These are phyloP conservation scores for Aplodontia rufa DNA, from an alignment of 2,113 vertebrate genomes.

Conservation along the genomic window DNA sequence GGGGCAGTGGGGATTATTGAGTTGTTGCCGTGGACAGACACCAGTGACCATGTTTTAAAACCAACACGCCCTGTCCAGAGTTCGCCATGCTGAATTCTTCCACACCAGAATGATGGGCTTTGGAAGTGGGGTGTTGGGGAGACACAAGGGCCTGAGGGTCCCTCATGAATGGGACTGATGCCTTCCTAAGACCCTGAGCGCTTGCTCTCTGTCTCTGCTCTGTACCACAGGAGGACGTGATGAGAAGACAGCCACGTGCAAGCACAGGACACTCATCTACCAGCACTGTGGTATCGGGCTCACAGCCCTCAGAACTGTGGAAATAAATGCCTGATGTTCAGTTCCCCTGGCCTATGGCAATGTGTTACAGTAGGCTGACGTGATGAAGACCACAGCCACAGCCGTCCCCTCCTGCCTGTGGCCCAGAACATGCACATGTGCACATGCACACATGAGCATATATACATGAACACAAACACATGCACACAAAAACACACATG, in stretches of 20 bases:
- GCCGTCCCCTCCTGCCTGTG: rapidly evolving
- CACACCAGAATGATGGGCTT: background rate
- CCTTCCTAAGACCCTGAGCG: too few species aligned
- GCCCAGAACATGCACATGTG: background rate
- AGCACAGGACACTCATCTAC: background rate
- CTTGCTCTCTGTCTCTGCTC: background rate
- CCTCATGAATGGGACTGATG: background rate
- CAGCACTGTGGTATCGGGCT: rapidly evolving
- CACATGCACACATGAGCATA: background rate
- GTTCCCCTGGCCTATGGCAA: background rate
- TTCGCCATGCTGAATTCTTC: background rate
- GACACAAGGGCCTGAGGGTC: rapidly evolving
- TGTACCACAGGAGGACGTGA: rapidly evolving
- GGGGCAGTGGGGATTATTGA: background rate
- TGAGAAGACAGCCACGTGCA: background rate
- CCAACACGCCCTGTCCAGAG: background rate
- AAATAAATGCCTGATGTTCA: too few species aligned
- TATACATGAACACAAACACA: background rate
- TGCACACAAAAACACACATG: background rate
- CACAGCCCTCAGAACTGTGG: background rate
- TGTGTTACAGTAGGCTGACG: background rate
- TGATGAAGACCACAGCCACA: background rate
- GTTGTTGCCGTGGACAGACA: background rate
- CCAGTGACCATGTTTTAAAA: too few species aligned
- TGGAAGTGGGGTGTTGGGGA: too few species aligned